phyloP scores from a whole-genome alignment of 1,140 invertebrate species.

The Drosophila quadrilineata region DNA sequence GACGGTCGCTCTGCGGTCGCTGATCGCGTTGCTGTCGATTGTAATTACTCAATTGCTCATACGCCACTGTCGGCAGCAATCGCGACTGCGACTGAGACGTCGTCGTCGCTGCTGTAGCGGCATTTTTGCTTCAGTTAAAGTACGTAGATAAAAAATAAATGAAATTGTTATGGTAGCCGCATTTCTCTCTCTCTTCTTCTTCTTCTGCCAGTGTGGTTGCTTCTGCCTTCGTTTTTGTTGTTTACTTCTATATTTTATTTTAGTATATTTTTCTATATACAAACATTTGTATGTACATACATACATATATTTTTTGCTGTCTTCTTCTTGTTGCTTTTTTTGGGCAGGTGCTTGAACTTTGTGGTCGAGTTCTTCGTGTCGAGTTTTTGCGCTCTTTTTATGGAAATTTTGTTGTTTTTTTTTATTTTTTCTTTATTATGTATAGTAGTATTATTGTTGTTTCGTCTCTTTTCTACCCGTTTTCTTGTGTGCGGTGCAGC shows the following conservation, averaged over 20 bases:
- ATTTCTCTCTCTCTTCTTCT: too few relatives aligned
- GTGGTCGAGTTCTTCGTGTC: constrained; percentile 45
- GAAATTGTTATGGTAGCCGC: constrained; percentile 61
- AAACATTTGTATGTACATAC: too few relatives aligned
- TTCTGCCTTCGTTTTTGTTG: constrained; percentile 31
- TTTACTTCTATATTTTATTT: constrained; percentile 34
- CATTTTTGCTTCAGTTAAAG: constrained; percentile 41
- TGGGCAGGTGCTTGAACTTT: constrained; percentile 73
- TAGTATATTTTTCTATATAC: constrained; percentile 11
- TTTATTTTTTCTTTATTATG: constrained; percentile 41
- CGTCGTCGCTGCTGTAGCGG: constrained; percentile 26
- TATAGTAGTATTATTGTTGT: constrained; percentile 25
- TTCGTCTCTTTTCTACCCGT: not conserved
- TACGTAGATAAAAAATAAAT: constrained; percentile 74
- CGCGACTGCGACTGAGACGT: not conserved
- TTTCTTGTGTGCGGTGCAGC: constrained; percentile 20
- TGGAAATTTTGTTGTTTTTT: constrained; percentile 48
- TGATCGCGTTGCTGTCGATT: constrained; percentile 44
- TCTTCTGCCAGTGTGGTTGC: not conserved
- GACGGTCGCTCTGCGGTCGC: constrained; percentile 6
- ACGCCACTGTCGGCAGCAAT: constrained; percentile 37
- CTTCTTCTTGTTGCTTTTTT: constrained; percentile 45
- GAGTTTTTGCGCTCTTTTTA: constrained; percentile 15
- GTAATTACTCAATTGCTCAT: constrained; percentile 78
- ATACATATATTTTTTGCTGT: constrained; percentile 2